Evolutionary conservation across 1,140 invertebrate genomes (phyloP), one percentile per base, ranked within the genome.

Genomic region (Lordiphosa clarofinis): DNA sequence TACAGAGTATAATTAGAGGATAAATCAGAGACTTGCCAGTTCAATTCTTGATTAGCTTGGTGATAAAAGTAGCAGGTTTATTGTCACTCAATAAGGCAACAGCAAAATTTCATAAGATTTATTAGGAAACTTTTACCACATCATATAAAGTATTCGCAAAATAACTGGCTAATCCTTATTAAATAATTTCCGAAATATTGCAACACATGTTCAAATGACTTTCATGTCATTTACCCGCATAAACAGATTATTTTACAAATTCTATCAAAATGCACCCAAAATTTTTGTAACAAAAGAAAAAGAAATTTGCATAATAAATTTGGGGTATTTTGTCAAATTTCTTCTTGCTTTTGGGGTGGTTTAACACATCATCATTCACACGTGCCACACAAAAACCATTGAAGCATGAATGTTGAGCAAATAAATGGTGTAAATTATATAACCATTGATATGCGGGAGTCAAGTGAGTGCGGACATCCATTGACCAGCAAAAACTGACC

Each of bases 381-480:
- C 52, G 54, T 46, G 65, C 37, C 39, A 37, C 49, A 46, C 33
- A 61, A 28, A 28, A 9, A 39, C 33, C 43, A 58, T 19, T 54
- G 19, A 62, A 50, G 40, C 56, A 67, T 66, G 53, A 75, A 47
- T 75, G 58, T 66, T 57, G 58, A 38, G 69, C 64, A 74, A 73
- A 73, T 73, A 73, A 73, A 68, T 73, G 71, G 59, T 58, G 65
- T 74, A 74, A 69, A 74, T 74, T 74, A 74, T 74, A 52, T 60
- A 69, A 54, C 65, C 65, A 68, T 68, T 67, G 63, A 40, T 67
- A 46, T 62, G 39, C 53, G 61, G n/a, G 10, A 33, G 71, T 57
- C 71, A 42, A 58, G 65, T 61, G 56, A 39, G 31, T 52, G 28
- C 38, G 54, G 44, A 64, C 48, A 55, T 39, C 55, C 52, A 72